Evolutionary conservation across 2,888 invertebrate species (phyloP), one percentile per base, ranked within the genome.

Genomic region (Gryllus longicercus): DNA sequence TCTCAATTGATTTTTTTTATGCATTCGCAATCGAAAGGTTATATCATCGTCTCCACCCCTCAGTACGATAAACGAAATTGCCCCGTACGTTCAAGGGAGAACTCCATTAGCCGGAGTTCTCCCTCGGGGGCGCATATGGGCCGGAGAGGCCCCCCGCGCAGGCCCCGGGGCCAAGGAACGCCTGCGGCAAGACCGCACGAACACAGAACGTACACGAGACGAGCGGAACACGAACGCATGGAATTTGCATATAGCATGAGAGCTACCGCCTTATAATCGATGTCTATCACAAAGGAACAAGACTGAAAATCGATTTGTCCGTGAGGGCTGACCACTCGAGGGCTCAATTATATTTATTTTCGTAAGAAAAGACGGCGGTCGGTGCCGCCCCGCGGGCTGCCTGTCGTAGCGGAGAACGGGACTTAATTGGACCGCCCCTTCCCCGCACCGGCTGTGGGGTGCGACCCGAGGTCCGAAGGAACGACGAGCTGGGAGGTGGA

Each of bases 311-410:
- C 63, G 63, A 63, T 63, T 14, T n/a, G 63, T 63, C 63, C 63
- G 14, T 38, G 38, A 38, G 38, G 38, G 38, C 38, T 38, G 38
- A 63, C 14, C 63, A 18, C 63, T 63, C 63, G 16, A n/a, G n/a
- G 63, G 63, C 63, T 63, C 63, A 63, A 63, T 63, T 63, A 63
- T 63, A 63, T 63, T 63, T 63, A 63, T 63, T 63, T 63, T 63
- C 16, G 63, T 18, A 63, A 63, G 14, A 63, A 63, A 63, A 63
- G 63, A 3, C n/a, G 16, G n/a, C n/a, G 63, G 63, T 38, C 38
- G 38, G 38, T 38, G 38, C 38, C 38, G 38, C 38, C 38, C 63
- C 12, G 63, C 63, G 63, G 63, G 63, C 63, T 2, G 11, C 11
- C n/a, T n/a, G 63, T 63, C 63, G 63, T 63, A 11, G 14, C 63